Evolutionary conservation across 1,140 invertebrate genomes (phyloP), one percentile per base, ranked within the genome.

Genomic region (Apocrypta bakeri): DNA sequence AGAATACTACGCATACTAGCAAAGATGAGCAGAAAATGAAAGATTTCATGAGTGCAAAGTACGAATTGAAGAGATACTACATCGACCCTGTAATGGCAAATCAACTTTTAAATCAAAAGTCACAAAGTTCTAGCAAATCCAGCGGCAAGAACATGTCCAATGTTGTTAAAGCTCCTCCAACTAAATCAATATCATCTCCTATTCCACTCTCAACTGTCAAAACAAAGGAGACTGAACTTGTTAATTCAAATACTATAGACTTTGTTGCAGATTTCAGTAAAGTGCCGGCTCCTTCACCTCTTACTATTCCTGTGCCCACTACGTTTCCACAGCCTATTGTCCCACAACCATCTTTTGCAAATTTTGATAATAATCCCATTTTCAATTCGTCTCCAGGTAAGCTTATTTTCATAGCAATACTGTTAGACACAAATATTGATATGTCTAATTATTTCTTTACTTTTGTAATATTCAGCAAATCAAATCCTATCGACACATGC

Each of bases 1-100:
- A 89, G 9, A 91, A 87, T 63, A 84, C 89, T 3, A 92, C 92
- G 6, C 64, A 40, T 8, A 56, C 11, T 29, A 80, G n/a, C 31
- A 96, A 97, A 92, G 97, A 98, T 89, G 98, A 98, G 92, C 96
- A 97, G 90, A 95, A 96, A 86, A 95, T 98, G 84, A 96, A 96
- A 92, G 97, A 98, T 90, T 95, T 98, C 86, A 97, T 99, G 96
- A 94, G 96, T 37, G 95, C 97, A 85, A 98, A 98, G 92, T 99
- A 99, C 90, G 98, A 99, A 92, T 95, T 96, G 87, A 98, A 98
- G 90, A 94, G 96, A 85, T 96, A 95, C 88, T 96, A 95, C 87
- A 88, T 96, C 75, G 95, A 96, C 87, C 95, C 95, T 75, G 92
- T 92, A 79, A 90, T 93, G 85, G 93, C 93, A 29, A 89, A 89